Base-by-base conservation (phyloP, 2,888 invertebrate genomes). In the Drosophila atripex region DNA sequence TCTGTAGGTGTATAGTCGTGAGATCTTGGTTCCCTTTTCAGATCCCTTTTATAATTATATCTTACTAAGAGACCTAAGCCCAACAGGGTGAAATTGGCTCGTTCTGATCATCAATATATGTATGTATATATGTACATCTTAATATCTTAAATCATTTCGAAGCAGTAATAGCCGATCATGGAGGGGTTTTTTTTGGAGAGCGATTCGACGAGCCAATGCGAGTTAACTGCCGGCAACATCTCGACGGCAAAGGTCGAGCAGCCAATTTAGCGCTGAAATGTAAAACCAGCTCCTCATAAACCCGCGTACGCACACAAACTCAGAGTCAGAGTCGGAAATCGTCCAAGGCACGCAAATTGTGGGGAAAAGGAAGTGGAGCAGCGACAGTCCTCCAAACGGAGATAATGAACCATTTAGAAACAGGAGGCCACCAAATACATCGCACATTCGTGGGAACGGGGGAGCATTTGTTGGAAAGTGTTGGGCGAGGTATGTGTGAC, bases 161-260 rank as follows among this genome's bases (percentile, higher is more conserved):
- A 8, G 8, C 39, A n/a, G 6, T n/a, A n/a, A 35, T 6, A 5
- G 35, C n/a, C n/a, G 35, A 35, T 35, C 35, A 35, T 35, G 35
- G n/a, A n/a, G 35, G n/a, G n/a, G 6, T 2, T 35, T 35, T 5
- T 1, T n/a, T n/a, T 35, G n/a, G 11, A 9, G 32, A 32, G 32
- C 32, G 11, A 12, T 11, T 3, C 1, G 30, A 30, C 3, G 9
- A 30, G 11, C 12, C n/a, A 25, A 7, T 4, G 2, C 21, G 39
- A 63, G 53, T 50, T 61, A 45, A 63, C 60, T 35, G 32, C 30
- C 18, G 45, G 11, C 38, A 12, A 38, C 35, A 21, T 21, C 32
- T 45, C 28, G 51, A 43, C 57, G 21, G 45, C 65, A 68, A 84
- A 80, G 80, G 87, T 80, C 87, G 84, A 16, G 8, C 8, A 16